Evolutionary conservation across 2,888 invertebrate species (phyloP), one percentile per base, ranked within the genome.

Genomic region (Drosophila putrida): DNA sequence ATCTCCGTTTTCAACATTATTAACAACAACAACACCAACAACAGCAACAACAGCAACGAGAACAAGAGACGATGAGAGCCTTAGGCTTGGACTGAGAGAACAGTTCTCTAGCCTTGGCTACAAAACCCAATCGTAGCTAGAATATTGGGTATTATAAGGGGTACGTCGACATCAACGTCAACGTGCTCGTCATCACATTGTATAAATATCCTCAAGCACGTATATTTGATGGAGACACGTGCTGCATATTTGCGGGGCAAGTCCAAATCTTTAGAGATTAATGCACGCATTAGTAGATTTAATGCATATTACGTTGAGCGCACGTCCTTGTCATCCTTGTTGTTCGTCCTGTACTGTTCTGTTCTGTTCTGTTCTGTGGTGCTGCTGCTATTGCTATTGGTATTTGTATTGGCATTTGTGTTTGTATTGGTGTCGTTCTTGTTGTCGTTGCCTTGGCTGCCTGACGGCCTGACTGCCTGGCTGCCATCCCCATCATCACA

Each of bases 201-300:
- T 79, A 89, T 81, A 90, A 90, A 91, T 89, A 91, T 90, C 91
- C 91, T 89, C 80, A 74, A 87, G 90, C 90, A 91, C 90, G 89
- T 85, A 83, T 75, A 81, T 82, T 73, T 75, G 68, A 75, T 64
- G 77, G 77, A 66, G 89, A 83, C 91, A 90, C 91, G 90, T 90
- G 90, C 90, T 86, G 73, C 71, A 80, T 88, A 77, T 88, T 83
- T 80, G 86, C 81, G 72, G 81, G 81, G 73, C 69, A 74, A 75
- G 79, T 68, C 75, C 80, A 75, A 77, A 88, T 78, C 90, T 82
- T 87, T 75, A 67, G 87, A 90, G 92, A 92, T 91, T 92, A 92
- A 91, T 90, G 91, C 85, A 87, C 89, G 91, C 91, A 91, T 91
- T 91, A 91, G 91, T 89, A 86, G 90, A 90, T 90, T 91, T 92